A percentile compares a stretch with the other conserved stretches of the same genome.
phyloP scores from a whole-genome alignment of 2,888 invertebrate genomes.

The Rosalia funebris region DNA sequence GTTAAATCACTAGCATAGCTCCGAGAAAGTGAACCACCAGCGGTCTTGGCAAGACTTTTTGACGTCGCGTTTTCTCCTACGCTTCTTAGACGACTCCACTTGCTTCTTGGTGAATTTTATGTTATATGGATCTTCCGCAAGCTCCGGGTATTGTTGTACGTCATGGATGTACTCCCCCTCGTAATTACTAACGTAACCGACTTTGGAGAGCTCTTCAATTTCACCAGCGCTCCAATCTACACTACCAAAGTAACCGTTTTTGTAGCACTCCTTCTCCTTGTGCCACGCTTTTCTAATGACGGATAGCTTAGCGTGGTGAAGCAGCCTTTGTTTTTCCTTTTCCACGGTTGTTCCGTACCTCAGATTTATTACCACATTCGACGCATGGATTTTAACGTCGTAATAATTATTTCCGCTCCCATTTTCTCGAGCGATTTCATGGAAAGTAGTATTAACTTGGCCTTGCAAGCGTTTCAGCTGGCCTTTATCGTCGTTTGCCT shows the following conservation, averaged over 20 bases:
- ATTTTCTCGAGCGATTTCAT: conserved; percentile 79
- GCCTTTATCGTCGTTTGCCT: conserved; percentile 87
- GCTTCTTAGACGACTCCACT: conserved; percentile 75
- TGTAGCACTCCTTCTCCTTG: conserved; percentile 85
- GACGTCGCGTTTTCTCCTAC: conserved; percentile 75
- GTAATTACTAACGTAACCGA: conserved; percentile 85
- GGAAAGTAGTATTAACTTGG: conserved; percentile 91
- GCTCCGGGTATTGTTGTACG: conserved; percentile 87
- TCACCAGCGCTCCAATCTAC: conserved; percentile 90
- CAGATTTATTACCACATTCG: conserved; percentile 89
- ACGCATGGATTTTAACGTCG: conserved; percentile 91
- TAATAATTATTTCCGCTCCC: conserved; percentile 79
- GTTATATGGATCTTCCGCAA: conserved; percentile 96
- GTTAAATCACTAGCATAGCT: conserved; percentile 58
- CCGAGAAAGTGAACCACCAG: conserved; percentile 66
- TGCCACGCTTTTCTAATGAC: conserved; percentile 94
- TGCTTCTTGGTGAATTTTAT: conserved; percentile 88
- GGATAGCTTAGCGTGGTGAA: conserved; percentile 89
- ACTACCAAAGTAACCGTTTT: conserved; percentile 79
- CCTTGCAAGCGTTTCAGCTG: conserved; percentile 90
- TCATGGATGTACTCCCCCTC: conserved; percentile 93
- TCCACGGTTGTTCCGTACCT: conserved; percentile 94
- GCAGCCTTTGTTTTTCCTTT: conserved; percentile 86
- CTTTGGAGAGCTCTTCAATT: conserved; percentile 87
- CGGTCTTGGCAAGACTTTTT: conserved; percentile 55